A percentile compares a stretch with the other conserved stretches of the same genome.
phyloP scores from a whole-genome alignment of 2,113 vertebrate species.

The Noctilio leporinus region DNA sequence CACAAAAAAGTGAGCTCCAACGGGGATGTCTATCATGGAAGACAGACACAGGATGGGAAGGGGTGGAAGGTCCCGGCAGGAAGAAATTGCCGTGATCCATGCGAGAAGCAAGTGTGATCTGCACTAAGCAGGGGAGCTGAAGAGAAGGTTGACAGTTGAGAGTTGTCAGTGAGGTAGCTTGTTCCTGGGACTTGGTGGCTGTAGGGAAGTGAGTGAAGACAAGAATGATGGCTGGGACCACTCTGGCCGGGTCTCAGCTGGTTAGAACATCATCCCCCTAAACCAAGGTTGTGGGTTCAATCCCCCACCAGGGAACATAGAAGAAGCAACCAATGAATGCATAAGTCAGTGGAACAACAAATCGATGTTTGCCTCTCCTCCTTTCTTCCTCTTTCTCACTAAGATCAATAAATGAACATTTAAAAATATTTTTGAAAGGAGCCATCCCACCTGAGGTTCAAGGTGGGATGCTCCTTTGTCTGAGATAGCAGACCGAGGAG shows the following conservation, averaged over 20 bases:
- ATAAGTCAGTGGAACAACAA: too few species aligned
- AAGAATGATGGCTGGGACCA: neutral
- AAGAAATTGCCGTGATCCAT: rapidly evolving
- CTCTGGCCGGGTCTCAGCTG: too few species aligned
- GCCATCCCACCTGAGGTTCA: neutral
- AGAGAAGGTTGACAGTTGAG: neutral
- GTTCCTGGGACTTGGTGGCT: neutral
- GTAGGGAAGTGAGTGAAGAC: neutral
- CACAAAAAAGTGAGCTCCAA: neutral
- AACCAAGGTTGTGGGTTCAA: too few species aligned
- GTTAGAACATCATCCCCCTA: too few species aligned
- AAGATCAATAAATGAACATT: too few species aligned
- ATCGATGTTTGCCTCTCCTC: too few species aligned
- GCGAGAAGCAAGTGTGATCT: neutral
- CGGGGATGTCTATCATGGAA: neutral
- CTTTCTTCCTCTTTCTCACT: too few species aligned
- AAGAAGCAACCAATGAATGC: too few species aligned
- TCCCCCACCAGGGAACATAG: too few species aligned
- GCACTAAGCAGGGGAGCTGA: neutral
- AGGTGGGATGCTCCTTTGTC: neutral
- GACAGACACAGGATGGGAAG: neutral
- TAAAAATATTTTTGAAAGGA: too few species aligned
- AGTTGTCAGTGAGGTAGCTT: neutral
- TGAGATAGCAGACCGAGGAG: neutral
- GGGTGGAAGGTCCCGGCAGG: neutral